Conservation (phyloP, 2,797 vertebrate species). For the Danio kyathit region DNA sequence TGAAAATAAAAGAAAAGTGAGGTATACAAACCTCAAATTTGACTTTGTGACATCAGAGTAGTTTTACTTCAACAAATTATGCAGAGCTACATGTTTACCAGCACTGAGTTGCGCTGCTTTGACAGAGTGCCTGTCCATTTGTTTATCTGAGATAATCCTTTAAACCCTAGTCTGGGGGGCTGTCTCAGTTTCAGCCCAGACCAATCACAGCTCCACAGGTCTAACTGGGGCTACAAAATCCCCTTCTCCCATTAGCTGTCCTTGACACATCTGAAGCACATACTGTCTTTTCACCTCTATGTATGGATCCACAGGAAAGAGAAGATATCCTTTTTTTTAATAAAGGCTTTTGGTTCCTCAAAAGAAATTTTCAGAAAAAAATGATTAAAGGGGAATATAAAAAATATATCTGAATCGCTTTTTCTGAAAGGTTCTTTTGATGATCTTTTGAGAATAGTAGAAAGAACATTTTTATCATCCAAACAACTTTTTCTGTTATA, state of each 20-base stretch:
- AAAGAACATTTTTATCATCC: too few species aligned
- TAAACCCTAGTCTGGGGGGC: conserved; percentile 60
- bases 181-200: conserved; percentile 51
- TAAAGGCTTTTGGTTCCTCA: too few species aligned
- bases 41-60: neutral
- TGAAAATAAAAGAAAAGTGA: conserved; percentile 2
- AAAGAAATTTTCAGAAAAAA: too few species aligned
- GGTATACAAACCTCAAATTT: neutral
- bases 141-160: conserved; percentile 61
- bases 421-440: too few species aligned
- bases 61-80: neutral
- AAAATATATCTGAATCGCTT: too few species aligned
- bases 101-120: conserved; percentile 16
- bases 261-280: conserved; percentile 64
- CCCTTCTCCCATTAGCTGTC: conserved; percentile 64
- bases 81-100: conserved; percentile 24
- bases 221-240: conserved; percentile 57
- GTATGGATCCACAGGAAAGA: conserved; percentile 48
- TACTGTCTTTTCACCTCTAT: conserved; percentile 62
- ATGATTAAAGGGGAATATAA: too few species aligned
- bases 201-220: conserved; percentile 52
- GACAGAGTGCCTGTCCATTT: conserved; percentile 43
- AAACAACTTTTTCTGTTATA: too few species aligned
- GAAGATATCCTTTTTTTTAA: neutral
- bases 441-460: too few species aligned